These are phyloP conservation scores for Tokudaia tokunoshimensis DNA, from an alignment of 2,797 vertebrate species.

Conservation along the genomic window DNA sequence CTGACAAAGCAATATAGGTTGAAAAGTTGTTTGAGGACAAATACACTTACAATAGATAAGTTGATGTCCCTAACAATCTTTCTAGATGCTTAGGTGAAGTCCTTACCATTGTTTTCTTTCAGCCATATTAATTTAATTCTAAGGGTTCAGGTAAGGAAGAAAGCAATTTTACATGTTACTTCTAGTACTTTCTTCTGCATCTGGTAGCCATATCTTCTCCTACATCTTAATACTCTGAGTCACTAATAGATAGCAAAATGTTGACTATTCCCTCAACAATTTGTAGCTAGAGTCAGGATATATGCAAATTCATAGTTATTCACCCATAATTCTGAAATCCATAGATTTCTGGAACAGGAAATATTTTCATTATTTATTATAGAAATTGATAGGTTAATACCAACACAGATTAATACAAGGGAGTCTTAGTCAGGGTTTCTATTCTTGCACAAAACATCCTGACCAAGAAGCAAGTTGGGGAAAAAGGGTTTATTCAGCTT, in stretches of 20 bases:
- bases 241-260: neutral
- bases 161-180: neutral
- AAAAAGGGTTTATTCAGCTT: too few relatives aligned
- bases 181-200: conserved; percentile 10
- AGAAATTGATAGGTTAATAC: neutral
- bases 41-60: neutral
- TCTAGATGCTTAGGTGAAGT: neutral
- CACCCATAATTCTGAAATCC: conserved; percentile 38
- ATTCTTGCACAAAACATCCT: too few relatives aligned
- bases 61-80: neutral
- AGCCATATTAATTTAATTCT: neutral
- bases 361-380: neutral
- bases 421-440: neutral
- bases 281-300: neutral
- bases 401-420: neutral
- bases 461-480: too few relatives aligned
- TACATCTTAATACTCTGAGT: neutral
- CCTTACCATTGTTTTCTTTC: conserved; percentile 1
- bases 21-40: neutral
- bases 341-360: neutral
- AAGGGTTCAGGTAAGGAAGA: neutral
- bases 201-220: neutral
- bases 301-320: neutral
- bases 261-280: neutral
- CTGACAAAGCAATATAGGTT: neutral